Conservation (phyloP, 2,888 invertebrate genomes). For the Chloroclysta siterata region DNA sequence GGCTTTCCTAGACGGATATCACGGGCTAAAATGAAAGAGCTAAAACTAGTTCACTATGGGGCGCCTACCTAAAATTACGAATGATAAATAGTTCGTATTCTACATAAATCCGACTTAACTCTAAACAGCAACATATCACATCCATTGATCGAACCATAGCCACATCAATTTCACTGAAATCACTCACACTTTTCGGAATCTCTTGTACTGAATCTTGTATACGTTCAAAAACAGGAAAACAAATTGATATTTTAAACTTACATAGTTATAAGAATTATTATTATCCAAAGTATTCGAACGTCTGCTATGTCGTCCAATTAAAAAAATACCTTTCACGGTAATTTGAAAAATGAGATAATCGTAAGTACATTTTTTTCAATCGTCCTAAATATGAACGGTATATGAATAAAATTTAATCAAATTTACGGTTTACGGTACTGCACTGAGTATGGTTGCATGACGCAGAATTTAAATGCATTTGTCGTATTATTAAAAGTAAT, state of each 20-base stretch:
- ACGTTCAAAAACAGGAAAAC: constrained; percentile 33
- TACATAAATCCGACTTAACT: constrained; percentile 66
- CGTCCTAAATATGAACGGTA: constrained; percentile 14
- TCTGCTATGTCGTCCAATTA: constrained; percentile 26
- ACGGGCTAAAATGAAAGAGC: constrained; percentile 67
- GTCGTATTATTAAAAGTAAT: neutral
- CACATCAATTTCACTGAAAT: constrained; percentile 57
- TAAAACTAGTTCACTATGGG: constrained; percentile 67
- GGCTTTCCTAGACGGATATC: constrained; percentile 55
- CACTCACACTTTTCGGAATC: constrained; percentile 39
- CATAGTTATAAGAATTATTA: constrained; percentile 16
- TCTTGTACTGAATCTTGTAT: constrained; percentile 35
- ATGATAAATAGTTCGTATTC: constrained; percentile 81
- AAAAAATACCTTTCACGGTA: constrained; percentile 19
- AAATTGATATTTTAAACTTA: constrained; percentile 31
- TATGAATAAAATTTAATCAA: constrained; percentile 4
- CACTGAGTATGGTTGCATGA: constrained; percentile 3
- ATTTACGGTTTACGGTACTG: neutral
- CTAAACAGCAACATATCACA: constrained; percentile 81
- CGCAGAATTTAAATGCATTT: constrained; percentile 7
- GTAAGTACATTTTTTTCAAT: constrained; percentile 33
- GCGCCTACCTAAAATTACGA: constrained; percentile 76
- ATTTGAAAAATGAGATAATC: constrained; percentile 9
- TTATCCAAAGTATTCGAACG: constrained; percentile 30
- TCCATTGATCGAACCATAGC: constrained; percentile 75